Evolutionary conservation across 1,140 invertebrate species (phyloP).

Genomic region (Cydia pomonella): DNA sequence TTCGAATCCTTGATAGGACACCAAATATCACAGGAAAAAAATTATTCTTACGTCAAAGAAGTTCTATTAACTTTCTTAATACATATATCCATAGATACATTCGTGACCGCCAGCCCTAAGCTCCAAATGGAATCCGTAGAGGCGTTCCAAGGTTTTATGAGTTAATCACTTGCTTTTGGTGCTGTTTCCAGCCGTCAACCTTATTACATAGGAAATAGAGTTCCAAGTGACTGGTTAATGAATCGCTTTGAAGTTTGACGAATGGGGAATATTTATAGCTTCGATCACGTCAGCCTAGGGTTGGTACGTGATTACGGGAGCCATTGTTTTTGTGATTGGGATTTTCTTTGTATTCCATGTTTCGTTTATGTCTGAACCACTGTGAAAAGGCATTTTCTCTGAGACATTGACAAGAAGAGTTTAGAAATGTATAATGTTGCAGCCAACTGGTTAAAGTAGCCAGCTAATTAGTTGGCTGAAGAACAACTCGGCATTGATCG

Average conservation of each 20-base stretch:
- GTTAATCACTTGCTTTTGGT: conserved; percentile 57
- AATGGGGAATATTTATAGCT: conserved; percentile 65
- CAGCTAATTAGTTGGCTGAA: too few species aligned
- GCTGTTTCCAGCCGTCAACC: neutral
- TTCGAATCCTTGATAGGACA: too few species aligned
- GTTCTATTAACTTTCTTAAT: neutral
- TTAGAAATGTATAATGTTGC: too few species aligned
- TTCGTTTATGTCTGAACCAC: neutral
- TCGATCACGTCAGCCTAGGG: conserved; percentile 56
- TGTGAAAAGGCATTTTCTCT: neutral
- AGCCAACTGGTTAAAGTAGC: too few species aligned
- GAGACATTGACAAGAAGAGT: too few species aligned
- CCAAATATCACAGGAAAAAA: neutral
- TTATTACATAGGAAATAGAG: too few species aligned
- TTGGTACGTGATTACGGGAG: neutral
- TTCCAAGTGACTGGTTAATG: neutral
- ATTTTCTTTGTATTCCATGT: neutral
- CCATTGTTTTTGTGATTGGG: neutral
- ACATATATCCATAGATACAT: neutral
- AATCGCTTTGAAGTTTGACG: conserved; percentile 68
- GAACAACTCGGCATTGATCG: too few species aligned
- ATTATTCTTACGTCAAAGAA: neutral
- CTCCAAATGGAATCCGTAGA: neutral
- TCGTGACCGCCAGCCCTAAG: conserved; percentile 8
- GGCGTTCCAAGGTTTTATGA: conserved; percentile 55